Percentiles rank a stretch among this genome's conserved stretches.
Evolutionary conservation across 2,113 vertebrate species (phyloP).

Genomic region (Poeciliopsis prolifica): DNA sequence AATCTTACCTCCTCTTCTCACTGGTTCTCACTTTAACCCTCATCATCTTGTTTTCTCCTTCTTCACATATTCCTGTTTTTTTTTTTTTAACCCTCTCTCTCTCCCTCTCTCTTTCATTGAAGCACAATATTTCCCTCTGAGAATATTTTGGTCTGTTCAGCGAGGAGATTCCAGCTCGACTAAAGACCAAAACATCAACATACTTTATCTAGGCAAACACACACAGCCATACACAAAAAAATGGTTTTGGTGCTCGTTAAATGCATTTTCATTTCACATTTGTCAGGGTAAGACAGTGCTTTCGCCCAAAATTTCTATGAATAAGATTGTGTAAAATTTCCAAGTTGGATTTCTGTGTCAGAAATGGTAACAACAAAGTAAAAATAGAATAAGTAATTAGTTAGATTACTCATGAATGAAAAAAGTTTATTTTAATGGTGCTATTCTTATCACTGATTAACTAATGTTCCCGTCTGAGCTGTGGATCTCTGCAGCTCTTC

Average conservation of each 20-base stretch:
- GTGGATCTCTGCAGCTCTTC: no score
- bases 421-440: no score
- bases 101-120: not conserved
- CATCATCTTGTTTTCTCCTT: slow-evolving; percentile 25
- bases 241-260: not conserved
- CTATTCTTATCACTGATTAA: no score
- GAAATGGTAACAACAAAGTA: no score
- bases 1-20: slow-evolving; percentile 50
- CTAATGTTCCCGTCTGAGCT: no score
- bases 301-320: not conserved
- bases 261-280: not conserved
- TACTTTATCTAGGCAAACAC: slow-evolving; percentile 31
- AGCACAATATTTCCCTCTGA: slow-evolving; percentile 5
- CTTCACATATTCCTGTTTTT: slow-evolving; percentile 8
- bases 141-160: slow-evolving; percentile 62
- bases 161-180: slow-evolving; percentile 46
- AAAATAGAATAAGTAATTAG: no score
- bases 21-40: slow-evolving; percentile 28
- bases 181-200: slow-evolving; percentile 53
- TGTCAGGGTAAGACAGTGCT: not conserved
- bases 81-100: not conserved
- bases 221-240: slow-evolving; percentile 8
- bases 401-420: no score
- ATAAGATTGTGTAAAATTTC: not conserved
- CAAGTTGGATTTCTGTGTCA: no score